phyloP scores from a whole-genome alignment of 2,888 invertebrate genomes.

The Notodonta dromedarius region DNA sequence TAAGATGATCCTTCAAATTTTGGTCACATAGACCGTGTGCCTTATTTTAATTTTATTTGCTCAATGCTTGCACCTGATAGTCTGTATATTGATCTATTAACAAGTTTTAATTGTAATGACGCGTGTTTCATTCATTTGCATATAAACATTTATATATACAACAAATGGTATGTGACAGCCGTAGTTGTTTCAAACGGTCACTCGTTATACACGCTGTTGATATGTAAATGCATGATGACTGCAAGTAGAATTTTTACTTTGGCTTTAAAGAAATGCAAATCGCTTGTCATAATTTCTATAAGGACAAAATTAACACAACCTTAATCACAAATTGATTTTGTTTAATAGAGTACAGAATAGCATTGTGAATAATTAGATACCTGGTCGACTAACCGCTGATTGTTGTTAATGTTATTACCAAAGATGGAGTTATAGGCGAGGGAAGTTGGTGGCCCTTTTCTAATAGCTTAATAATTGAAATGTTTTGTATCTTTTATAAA shows the following conservation, averaged over 20 bases:
- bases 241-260: constrained; percentile 29
- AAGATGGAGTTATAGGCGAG: constrained; percentile 75
- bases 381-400: constrained; percentile 67
- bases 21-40: constrained; percentile 71
- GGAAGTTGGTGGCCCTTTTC: constrained; percentile 64
- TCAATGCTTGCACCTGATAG: constrained; percentile 73
- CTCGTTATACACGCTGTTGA: constrained; percentile 29
- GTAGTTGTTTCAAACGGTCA: constrained; percentile 29
- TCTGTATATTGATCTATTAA: constrained; percentile 58
- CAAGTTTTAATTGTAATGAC: constrained; percentile 39
- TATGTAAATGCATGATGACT: constrained; percentile 33
- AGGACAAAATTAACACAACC: constrained; percentile 27
- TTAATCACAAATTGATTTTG: constrained; percentile 41
- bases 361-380: constrained; percentile 58
- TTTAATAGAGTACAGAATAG: constrained; percentile 52
- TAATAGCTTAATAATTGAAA: constrained; percentile 76
- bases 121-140: constrained; percentile 35
- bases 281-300: constrained; percentile 34
- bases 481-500: constrained; percentile 81
- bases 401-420: constrained; percentile 80
- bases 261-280: constrained; percentile 33
- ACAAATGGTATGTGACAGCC: constrained; percentile 38
- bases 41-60: constrained; percentile 77
- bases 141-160: constrained; percentile 27
- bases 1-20: constrained; percentile 48